These are phyloP conservation scores for Erynnis tages DNA, from an alignment of 2,888 invertebrate genomes.

Conservation along the genomic window DNA sequence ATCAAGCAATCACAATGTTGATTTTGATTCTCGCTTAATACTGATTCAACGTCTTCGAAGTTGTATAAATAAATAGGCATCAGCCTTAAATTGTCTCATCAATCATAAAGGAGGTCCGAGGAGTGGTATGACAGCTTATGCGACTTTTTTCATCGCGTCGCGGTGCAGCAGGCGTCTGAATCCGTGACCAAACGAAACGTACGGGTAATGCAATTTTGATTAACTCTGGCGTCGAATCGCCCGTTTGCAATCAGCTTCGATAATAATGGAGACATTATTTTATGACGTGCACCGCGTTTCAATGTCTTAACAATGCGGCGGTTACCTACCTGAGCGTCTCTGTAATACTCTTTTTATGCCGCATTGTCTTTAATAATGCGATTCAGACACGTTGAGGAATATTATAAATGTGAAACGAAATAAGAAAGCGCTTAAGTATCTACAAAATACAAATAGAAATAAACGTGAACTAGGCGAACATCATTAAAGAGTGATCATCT, in stretches of 20 bases:
- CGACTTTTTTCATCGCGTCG: slow-evolving; percentile 49
- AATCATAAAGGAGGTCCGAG: slow-evolving; percentile 52
- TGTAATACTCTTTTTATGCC: slow-evolving; percentile 24
- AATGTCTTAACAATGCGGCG: slow-evolving; percentile 31
- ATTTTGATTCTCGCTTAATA: slow-evolving; percentile 29
- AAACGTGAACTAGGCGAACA: not conserved
- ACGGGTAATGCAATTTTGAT: slow-evolving; percentile 74
- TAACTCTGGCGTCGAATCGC: slow-evolving; percentile 52
- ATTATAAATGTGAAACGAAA: slow-evolving; percentile 20
- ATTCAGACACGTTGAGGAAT: slow-evolving; percentile 8
- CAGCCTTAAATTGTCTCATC: slow-evolving; percentile 42
- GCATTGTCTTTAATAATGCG: slow-evolving; percentile 24
- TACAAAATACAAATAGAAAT: slow-evolving; percentile 5
- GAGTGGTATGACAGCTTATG: slow-evolving; percentile 48
- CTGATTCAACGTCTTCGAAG: slow-evolving; percentile 19
- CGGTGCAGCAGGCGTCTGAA: slow-evolving; percentile 38
- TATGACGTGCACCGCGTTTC: slow-evolving; percentile 36
- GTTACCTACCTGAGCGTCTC: slow-evolving; percentile 27
- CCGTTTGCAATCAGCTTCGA: slow-evolving; percentile 46
- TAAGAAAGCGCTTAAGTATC: slow-evolving; percentile 5
- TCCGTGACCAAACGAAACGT: slow-evolving; percentile 63
- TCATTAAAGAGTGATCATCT: slow-evolving; percentile 11
- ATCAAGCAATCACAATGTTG: slow-evolving; percentile 43
- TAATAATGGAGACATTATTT: slow-evolving; percentile 66
- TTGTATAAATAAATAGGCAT: slow-evolving; percentile 27